Evolutionary conservation across 2,888 invertebrate species (phyloP), one percentile per base, ranked within the genome.

Genomic region (Oscheius sp.): DNA sequence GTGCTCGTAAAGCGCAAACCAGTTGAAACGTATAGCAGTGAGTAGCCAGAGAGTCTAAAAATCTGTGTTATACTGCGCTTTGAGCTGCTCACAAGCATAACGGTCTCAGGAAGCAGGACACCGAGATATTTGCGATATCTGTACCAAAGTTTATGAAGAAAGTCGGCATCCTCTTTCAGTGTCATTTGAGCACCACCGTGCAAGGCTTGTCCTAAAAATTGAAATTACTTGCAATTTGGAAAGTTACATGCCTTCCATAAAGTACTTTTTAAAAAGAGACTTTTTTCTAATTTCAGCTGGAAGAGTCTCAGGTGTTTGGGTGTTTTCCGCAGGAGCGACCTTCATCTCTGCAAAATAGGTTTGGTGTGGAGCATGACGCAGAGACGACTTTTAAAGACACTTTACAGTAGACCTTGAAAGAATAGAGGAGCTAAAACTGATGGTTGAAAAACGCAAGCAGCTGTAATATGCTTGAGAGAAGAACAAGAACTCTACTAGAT

Each of bases 1-100:
- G 33, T 82, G 78, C 4, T 53, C 33, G 74, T 85, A 89, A 7
- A 83, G 73, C 11, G 73, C 62, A 77, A 86, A 86, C 37, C 82
- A 79, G 75, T 85, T 68, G 74, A 78, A 79, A 10, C 76, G 74
- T 53, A 76, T 66, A 0, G 79, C 79, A n/a, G 74, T 74, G 13
- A 74, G 47, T 58, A 75, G 73, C 79, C 79, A 79, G 1, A 77
- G 29, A 11, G 65, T 68, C 79, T 79, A 50, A 21, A 21, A 21
- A 21, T 21, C 0, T 21, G 21, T 21, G 21, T 21, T 21, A 21
- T 21, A 21, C 21, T 21, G 21, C 21, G 21, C 21, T 21, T 21
- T 21, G 21, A 63, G 21, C 33, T 63, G 57, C 70, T 58, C 35
- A 70, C 70, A n/a, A 58, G 42, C 58, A 58, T 58, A 11, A 70